Evolutionary conservation across 2,888 invertebrate genomes (phyloP).

Genomic region (Leptopilina drosophilae): DNA sequence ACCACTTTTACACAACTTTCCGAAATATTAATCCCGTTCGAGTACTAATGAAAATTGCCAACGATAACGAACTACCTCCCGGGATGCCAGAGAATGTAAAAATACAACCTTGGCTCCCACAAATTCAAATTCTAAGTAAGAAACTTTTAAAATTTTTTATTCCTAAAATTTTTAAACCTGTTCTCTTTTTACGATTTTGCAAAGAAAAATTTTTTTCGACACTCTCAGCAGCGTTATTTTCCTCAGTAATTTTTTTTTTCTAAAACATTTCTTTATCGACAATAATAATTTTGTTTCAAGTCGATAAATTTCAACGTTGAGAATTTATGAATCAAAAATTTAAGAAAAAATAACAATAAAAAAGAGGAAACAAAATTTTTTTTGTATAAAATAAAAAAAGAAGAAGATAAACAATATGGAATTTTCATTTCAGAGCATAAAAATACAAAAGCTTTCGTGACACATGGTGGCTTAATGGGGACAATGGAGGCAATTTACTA

Average conservation of each 20-base stretch:
- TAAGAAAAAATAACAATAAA: not conserved
- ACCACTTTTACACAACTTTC: constrained; percentile 61
- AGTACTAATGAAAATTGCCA: constrained; percentile 65
- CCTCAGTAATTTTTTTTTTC: no score
- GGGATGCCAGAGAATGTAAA: constrained; percentile 69
- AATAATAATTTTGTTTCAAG: no score
- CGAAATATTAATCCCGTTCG: constrained; percentile 64
- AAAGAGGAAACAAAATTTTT: no score
- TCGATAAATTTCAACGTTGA: no score
- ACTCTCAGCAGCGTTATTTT: no score
- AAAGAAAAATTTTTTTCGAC: no score
- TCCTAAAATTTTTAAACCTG: no score
- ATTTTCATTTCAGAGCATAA: constrained; percentile 64
- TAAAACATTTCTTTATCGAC: no score
- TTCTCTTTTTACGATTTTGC: no score
- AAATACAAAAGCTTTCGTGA: constrained; percentile 69
- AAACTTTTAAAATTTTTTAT: not conserved
- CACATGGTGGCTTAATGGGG: constrained; percentile 73
- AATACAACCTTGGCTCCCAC: constrained; percentile 65
- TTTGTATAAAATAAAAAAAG: no score
- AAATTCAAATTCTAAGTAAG: constrained; percentile 65
- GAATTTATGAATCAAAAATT: not conserved
- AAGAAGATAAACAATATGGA: no score
- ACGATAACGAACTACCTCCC: constrained; percentile 57
- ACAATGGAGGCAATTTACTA: constrained; percentile 70